Evolutionary conservation across 1,140 invertebrate genomes (phyloP), one percentile per base, ranked within the genome.

Genomic region (Bathynomus jamesi): DNA sequence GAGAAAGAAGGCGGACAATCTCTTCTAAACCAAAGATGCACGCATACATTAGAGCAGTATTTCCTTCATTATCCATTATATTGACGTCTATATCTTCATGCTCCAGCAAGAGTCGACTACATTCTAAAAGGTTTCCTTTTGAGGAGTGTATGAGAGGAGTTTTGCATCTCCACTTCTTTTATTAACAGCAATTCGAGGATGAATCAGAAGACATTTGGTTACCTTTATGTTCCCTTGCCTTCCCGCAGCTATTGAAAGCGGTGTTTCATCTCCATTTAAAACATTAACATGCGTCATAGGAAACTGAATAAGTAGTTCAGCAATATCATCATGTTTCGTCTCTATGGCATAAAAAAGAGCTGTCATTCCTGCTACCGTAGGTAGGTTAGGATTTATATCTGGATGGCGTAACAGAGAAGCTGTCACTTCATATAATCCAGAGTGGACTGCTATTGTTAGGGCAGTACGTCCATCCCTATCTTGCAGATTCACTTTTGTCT

Each of bases 61-160:
- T 92, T 30, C 90, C 91, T 83, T 96, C 94, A 29, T 92, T 88
- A 84, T 97, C 95, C 46, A 87, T 85, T 70, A 95, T 85, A 28
- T 87, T 87, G 4, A 92, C 87, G 85, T 96, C 91, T 83, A 91
- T 93, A 71, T 93, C 90, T 0, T 90, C 85, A 75, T 93, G 88
- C 61, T 88, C 86, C 31, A 96, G 82, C 13, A 97, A 84, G 65
- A 91, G 83, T 79, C 90, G 89, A 5, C 94, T 91, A 76, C 96
- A 90, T 65, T 94, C 91, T 7, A 88, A 86, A 77, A 94, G 90
- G 2, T 93, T 93, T 81, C 96, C 94, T 80, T 96, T 94, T 24
- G 92, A 90, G 11, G 93, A 94, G 82, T 93, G 95, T 93, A 97
- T 96, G 27, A 97, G 82, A 3, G 94, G 92, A 0, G 94, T 95